Percentiles rank a stretch among this genome's conserved stretches.
These are phyloP conservation scores for Subanguina moxae DNA, from an alignment of 1,140 invertebrate genomes.

Conservation along the genomic window DNA sequence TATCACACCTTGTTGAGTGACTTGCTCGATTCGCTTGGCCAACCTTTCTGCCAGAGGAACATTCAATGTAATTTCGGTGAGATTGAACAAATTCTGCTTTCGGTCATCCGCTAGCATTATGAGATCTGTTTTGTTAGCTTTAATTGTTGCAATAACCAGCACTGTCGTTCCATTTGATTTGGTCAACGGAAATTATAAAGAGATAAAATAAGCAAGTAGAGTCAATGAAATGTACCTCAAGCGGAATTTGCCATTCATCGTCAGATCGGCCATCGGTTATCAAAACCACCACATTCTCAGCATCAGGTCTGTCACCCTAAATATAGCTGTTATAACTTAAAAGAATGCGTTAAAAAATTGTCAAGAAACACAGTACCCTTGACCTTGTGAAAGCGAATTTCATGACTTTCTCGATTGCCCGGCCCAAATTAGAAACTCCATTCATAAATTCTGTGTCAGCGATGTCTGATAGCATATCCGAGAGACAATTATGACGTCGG, in stretches of 20 bases:
- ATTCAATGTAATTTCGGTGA: constrained; percentile 25
- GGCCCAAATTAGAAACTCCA: constrained; percentile 46
- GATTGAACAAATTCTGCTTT: constrained; percentile 40
- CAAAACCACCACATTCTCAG: constrained; percentile 45
- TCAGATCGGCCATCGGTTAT: constrained; percentile 46
- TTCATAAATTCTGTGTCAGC: constrained; percentile 49
- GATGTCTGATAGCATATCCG: constrained; percentile 46
- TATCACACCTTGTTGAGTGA: constrained; percentile 17
- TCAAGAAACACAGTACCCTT: constrained; percentile 27
- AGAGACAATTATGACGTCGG: constrained; percentile 48
- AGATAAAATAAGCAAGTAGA: constrained; percentile 8
- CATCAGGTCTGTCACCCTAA: constrained; percentile 53
- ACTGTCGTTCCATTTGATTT: constrained; percentile 43
- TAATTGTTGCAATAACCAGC: constrained; percentile 45
- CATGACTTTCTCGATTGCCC: constrained; percentile 53
- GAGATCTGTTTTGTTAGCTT: constrained; percentile 41
- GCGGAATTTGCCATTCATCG: constrained; percentile 40
- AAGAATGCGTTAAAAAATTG: not conserved
- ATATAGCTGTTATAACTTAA: constrained; percentile 8
- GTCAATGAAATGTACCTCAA: constrained; percentile 34
- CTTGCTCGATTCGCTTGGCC: constrained; percentile 30
- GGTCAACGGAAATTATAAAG: not conserved
- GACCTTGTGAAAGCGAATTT: constrained; percentile 49
- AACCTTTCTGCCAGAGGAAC: constrained; percentile 30
- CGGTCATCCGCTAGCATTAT: constrained; percentile 27